phyloP scores from a whole-genome alignment of 2,113 vertebrate species.

The Glaucidium brasilianum region DNA sequence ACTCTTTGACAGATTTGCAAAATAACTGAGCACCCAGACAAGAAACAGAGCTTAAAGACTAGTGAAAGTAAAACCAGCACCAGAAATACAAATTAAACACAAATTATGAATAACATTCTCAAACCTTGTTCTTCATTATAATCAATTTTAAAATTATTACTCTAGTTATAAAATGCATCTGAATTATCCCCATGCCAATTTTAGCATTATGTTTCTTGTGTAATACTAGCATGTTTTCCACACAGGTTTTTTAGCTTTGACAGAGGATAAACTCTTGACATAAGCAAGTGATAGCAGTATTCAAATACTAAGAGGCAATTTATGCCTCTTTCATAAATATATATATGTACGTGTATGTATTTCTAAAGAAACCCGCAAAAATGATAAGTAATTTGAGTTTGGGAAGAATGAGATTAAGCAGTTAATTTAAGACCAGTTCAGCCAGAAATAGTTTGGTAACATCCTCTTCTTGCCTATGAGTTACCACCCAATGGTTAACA shows the following conservation, averaged over 20 bases:
- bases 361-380: neutral
- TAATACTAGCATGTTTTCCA: neutral
- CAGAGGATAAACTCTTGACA: neutral
- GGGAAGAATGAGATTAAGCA: neutral
- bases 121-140: neutral
- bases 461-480: neutral
- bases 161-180: neutral
- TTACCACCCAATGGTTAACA: neutral
- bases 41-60: neutral
- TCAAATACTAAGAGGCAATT: neutral
- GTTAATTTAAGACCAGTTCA: neutral
- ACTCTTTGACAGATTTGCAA: neutral
- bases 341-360: fast-evolving
- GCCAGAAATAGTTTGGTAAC: neutral
- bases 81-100: neutral
- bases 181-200: neutral
- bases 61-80: neutral
- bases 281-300: neutral
- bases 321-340: neutral
- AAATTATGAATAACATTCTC: neutral
- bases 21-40: neutral
- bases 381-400: neutral
- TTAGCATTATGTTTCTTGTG: neutral
- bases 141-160: neutral
- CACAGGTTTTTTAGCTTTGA: neutral